phyloP scores from a whole-genome alignment of 1,140 invertebrate genomes.

The Steinernema feltiae region DNA sequence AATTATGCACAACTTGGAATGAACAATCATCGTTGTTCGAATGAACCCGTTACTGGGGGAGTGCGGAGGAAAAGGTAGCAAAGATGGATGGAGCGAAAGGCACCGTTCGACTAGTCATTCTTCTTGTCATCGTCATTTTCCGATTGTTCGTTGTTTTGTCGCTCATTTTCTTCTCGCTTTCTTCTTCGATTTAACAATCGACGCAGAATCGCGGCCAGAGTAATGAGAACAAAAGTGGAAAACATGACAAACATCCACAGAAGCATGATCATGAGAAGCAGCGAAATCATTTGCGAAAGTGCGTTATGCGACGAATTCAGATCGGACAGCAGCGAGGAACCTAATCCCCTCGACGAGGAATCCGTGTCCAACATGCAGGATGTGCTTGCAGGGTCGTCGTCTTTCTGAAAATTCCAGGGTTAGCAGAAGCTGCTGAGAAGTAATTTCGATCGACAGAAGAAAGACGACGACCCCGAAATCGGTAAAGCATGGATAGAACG shows the following conservation, averaged over 20 bases:
- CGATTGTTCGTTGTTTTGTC: constrained; percentile 23
- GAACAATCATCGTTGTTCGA: neutral
- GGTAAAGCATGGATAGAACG: neutral
- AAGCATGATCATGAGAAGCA: constrained; percentile 16
- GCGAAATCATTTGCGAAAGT: constrained; percentile 26
- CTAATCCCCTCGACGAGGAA: too few species aligned
- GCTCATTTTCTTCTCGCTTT: neutral
- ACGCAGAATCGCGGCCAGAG: constrained; percentile 7
- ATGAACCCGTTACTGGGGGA: neutral
- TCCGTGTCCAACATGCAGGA: constrained; percentile 16
- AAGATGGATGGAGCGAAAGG: too few species aligned
- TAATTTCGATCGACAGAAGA: neutral
- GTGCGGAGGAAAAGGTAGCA: neutral
- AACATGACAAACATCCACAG: constrained; percentile 26
- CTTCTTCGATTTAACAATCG: neutral
- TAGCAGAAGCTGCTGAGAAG: too few species aligned
- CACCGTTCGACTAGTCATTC: constrained; percentile 31
- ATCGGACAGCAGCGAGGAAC: neutral
- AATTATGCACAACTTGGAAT: neutral
- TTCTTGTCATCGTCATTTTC: constrained; percentile 13
- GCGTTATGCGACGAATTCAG: constrained; percentile 6
- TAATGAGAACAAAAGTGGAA: constrained; percentile 9
- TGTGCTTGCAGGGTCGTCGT: constrained; percentile 12
- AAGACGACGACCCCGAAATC: neutral
- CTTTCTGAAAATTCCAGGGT: constrained; percentile 14